Conservation (phyloP, 92 coral and sea anemone genomes). For the Plumapathes pennacea region DNA sequence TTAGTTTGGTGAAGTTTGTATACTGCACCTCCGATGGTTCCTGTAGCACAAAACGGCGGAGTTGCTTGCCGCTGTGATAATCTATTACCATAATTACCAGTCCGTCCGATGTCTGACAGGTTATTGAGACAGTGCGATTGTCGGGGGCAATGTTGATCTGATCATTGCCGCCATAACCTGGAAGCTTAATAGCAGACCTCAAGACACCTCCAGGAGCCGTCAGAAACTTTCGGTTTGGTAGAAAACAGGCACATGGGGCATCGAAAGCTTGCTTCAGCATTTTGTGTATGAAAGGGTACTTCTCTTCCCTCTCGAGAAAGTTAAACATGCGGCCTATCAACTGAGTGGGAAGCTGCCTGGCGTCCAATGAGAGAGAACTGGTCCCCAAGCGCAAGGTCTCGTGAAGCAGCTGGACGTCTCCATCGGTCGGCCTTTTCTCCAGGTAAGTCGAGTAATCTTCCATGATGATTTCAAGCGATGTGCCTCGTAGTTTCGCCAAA, state of each 20-base stretch:
- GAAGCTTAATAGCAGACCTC: slow-evolving; percentile 76
- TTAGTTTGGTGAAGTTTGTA: slow-evolving; percentile 53
- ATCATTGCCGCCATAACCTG: slow-evolving; percentile 52
- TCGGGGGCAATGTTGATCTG: slow-evolving; percentile 79
- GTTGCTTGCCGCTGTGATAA: slow-evolving; percentile 64
- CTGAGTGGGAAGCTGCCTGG: slow-evolving; percentile 89
- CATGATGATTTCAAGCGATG: slow-evolving; percentile 64
- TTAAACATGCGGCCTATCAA: slow-evolving; percentile 91
- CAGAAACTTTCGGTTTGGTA: slow-evolving; percentile 84
- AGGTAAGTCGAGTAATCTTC: slow-evolving; percentile 76
- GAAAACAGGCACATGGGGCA: slow-evolving; percentile 72
- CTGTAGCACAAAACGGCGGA: slow-evolving; percentile 72
- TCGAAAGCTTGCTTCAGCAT: slow-evolving; percentile 74
- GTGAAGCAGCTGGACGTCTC: slow-evolving; percentile 74
- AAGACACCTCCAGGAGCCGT: slow-evolving; percentile 96
- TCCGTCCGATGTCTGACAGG: slow-evolving; percentile 61
- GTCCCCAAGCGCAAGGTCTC: slow-evolving; percentile 82
- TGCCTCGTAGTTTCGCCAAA: slow-evolving; percentile 77
- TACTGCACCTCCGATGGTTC: slow-evolving; percentile 65
- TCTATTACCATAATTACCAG: slow-evolving; percentile 74
- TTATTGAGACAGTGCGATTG: slow-evolving; percentile 70
- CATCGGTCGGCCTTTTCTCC: slow-evolving; percentile 65
- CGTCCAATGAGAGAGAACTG: slow-evolving; percentile 70
- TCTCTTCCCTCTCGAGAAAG: slow-evolving; percentile 62
- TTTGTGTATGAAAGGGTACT: slow-evolving; percentile 68